Conservation (phyloP, 2,888 invertebrate genomes). For the Pardosa pseudoannulata region DNA sequence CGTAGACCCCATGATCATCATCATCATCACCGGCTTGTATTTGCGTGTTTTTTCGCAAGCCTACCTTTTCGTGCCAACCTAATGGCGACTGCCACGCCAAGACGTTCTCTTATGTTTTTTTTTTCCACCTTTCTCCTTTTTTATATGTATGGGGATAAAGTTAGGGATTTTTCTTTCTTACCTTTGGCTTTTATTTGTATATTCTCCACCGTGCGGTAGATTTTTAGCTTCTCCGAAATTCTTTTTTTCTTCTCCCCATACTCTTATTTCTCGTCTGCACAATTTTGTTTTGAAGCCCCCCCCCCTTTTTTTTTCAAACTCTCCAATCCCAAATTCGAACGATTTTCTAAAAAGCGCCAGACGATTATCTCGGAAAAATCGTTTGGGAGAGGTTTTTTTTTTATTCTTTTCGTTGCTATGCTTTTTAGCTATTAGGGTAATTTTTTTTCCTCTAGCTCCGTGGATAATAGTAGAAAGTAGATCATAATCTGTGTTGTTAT, state of each 20-base stretch:
- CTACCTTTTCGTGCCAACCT: slow-evolving; percentile 46
- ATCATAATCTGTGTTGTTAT: neutral
- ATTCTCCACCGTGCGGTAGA: neutral
- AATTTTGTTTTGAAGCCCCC: slow-evolving; percentile 3
- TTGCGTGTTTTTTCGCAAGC: neutral
- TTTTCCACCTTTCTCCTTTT: neutral
- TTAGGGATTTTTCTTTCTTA: slow-evolving; percentile 16
- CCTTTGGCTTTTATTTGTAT: slow-evolving; percentile 18
- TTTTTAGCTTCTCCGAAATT: slow-evolving; percentile 6
- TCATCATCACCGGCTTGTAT: slow-evolving; percentile 40
- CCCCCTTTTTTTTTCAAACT: neutral
- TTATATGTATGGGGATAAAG: slow-evolving; percentile 7
- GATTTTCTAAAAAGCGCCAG: slow-evolving; percentile 7
- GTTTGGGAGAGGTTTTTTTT: slow-evolving; percentile 5
- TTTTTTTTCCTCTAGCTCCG: neutral
- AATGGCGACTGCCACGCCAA: slow-evolving; percentile 47
- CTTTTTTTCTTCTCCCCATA: too few relatives aligned
- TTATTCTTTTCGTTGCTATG: neutral
- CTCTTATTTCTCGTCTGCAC: neutral
- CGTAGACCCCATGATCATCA: slow-evolving; percentile 16
- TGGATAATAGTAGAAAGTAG: neutral
- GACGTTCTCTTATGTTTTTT: neutral
- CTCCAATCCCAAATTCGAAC: neutral
- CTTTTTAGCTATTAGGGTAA: too few relatives aligned
- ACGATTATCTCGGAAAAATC: slow-evolving; percentile 26